Percentiles rank a stretch among this genome's conserved stretches.
These are phyloP conservation scores for Drosophila monieri DNA, from an alignment of 2,888 invertebrate genomes.

Conservation along the genomic window DNA sequence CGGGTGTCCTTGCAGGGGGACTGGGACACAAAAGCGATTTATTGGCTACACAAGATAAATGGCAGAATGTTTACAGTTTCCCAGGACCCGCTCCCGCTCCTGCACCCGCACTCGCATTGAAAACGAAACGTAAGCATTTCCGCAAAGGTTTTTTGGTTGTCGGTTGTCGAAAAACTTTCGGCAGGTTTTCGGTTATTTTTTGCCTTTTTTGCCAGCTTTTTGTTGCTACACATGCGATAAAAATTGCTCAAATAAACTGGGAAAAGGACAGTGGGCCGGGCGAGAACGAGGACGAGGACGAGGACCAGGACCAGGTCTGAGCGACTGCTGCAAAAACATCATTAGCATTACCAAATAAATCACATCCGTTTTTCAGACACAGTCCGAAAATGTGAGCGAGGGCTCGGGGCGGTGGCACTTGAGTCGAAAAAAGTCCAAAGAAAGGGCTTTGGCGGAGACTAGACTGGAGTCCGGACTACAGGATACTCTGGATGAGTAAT, in stretches of 20 bases:
- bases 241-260: slow-evolving; percentile 74
- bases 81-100: slow-evolving; percentile 11
- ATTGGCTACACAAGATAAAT: slow-evolving; percentile 76
- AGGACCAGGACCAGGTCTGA: slow-evolving; percentile 13
- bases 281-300: too few relatives aligned
- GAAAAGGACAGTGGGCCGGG: slow-evolving; percentile 14
- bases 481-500: slow-evolving; percentile 14
- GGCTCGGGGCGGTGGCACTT: slow-evolving; percentile 11
- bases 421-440: slow-evolving; percentile 16
- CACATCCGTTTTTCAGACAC: slow-evolving; percentile 81
- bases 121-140: slow-evolving; percentile 75
- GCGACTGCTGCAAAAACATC: slow-evolving; percentile 73
- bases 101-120: slow-evolving; percentile 26
- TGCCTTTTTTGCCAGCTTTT: slow-evolving; percentile 17
- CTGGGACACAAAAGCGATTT: slow-evolving; percentile 64
- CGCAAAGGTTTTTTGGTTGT: slow-evolving; percentile 52
- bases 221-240: slow-evolving; percentile 75
- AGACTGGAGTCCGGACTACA: slow-evolving; percentile 19
- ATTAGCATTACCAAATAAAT: slow-evolving; percentile 81
- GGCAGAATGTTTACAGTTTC: slow-evolving; percentile 78
- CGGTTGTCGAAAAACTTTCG: slow-evolving; percentile 61
- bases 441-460: slow-evolving; percentile 9
- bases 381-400: slow-evolving; percentile 50
- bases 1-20: background rate
- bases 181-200: slow-evolving; percentile 63